A percentile compares a stretch with the other conserved stretches of the same genome.
Evolutionary conservation across 2,888 invertebrate species (phyloP).

Genomic region (Villa cingulata): DNA sequence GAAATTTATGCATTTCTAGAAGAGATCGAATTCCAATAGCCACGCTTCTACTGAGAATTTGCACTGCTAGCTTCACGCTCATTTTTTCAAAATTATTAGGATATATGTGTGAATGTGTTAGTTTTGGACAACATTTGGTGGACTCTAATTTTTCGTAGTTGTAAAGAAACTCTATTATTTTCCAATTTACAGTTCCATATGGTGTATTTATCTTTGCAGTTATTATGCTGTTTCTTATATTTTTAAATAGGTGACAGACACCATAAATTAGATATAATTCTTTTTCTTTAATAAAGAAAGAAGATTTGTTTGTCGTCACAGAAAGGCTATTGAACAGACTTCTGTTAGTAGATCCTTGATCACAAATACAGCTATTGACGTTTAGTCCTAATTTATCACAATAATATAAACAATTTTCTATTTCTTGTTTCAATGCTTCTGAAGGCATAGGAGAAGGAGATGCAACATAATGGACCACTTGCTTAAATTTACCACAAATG

Average conservation of each 20-base stretch:
- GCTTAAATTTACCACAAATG: background rate
- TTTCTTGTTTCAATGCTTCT: background rate
- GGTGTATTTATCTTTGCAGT: background rate
- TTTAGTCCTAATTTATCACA: background rate
- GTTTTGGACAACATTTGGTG: background rate
- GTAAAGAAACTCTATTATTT: background rate
- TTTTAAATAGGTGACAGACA: constrained; percentile 1
- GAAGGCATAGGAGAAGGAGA: background rate
- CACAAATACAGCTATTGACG: background rate
- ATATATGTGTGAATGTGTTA: background rate
- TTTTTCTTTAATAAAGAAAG: background rate
- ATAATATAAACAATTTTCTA: background rate
- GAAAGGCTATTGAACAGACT: background rate
- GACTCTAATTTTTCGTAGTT: background rate
- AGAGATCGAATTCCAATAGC: background rate
- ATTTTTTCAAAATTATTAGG: constrained; percentile 1
- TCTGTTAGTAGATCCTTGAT: background rate
- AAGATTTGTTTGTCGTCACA: no score
- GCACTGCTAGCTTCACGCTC: background rate
- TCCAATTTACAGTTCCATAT: background rate
- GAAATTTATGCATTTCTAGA: background rate
- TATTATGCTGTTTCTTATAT: background rate
- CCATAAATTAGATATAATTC: background rate
- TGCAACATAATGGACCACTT: background rate
- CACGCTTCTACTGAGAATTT: background rate